Evolutionary conservation across 2,888 invertebrate species (phyloP).

Genomic region (Willowsia nigromaculata): DNA sequence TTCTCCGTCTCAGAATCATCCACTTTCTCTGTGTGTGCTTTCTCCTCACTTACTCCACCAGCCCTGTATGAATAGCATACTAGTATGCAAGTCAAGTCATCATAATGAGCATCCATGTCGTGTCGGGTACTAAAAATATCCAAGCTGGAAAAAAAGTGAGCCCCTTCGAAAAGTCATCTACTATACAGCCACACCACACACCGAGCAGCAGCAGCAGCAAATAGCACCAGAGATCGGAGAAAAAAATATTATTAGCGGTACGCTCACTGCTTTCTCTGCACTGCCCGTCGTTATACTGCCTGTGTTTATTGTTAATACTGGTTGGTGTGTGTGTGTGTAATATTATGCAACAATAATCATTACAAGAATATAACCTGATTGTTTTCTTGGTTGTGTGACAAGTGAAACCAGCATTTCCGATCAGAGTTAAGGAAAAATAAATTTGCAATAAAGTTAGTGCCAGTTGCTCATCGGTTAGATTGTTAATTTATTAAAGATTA

Average conservation of each 20-base stretch:
- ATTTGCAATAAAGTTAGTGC: too few relatives aligned
- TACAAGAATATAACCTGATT: background rate
- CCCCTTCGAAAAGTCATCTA: conserved; percentile 29
- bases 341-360: conserved; percentile 26
- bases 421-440: background rate
- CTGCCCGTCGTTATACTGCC: background rate
- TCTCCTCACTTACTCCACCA: background rate
- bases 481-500: too few relatives aligned
- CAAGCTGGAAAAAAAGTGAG: background rate
- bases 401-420: background rate
- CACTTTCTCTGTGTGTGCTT: background rate
- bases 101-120: conserved; percentile 7
- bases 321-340: background rate
- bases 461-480: too few relatives aligned
- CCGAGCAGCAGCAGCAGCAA: background rate
- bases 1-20: background rate
- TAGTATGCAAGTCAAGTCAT: conserved; percentile 14
- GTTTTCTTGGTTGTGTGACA: background rate
- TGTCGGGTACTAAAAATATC: background rate
- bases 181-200: too few relatives aligned
- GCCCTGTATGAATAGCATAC: background rate
- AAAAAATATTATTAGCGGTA: background rate
- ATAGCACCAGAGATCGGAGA: background rate
- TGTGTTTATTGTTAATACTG: background rate
- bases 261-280: background rate